Base-by-base conservation (phyloP, 1,140 invertebrate species). In the Drosophila biarmipes region DNA sequence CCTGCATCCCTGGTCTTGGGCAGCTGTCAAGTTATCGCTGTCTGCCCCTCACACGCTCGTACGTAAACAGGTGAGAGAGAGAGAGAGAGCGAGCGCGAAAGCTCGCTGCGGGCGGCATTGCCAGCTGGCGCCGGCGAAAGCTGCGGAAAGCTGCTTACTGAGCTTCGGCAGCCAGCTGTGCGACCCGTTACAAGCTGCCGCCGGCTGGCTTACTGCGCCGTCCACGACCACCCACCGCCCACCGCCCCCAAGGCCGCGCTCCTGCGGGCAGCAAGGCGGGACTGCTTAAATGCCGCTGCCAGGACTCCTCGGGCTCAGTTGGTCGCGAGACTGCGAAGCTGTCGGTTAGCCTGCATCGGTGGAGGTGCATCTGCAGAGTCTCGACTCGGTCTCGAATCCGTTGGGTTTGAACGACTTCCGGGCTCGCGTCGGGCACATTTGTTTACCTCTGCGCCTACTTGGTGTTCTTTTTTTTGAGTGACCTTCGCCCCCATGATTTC, bases 301-400 rank as follows among this genome's bases (percentile, higher is more conserved):
- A 56, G 38, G 49, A 68, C 54, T 68, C 48, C 40, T 38, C 45
- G 68, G 63, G 73, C 80, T 90, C 84, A 89, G 84, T 89, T 84
- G 85, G 84, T 90, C 84, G 84, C 85, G 84, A 71, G 85, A 84
- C 84, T 84, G 85, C 85, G 68, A 71, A 68, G 78, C 74, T 64
- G 78, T 87, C 79, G 71, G 73, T 73, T 73, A 64, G 69, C 31
- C 62, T 46, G 6, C 43, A 45, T 11, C 12, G 42, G 42, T 45
- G 19, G 19, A 45, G 42, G 42, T 45, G 42, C 42, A 45, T 15
- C 6, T 27, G 8, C 6, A 24, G 6, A 24, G 15, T 19, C 15
- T 7, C 19, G 11, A 45, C 6, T 19, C 19, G 24, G 46, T 46
- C 14, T 3, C 27, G 27, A 31, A 6, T 29, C 46, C n/a, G 46